Evolutionary conservation across 2,888 invertebrate genomes (phyloP).

Genomic region (Andrena camellia): DNA sequence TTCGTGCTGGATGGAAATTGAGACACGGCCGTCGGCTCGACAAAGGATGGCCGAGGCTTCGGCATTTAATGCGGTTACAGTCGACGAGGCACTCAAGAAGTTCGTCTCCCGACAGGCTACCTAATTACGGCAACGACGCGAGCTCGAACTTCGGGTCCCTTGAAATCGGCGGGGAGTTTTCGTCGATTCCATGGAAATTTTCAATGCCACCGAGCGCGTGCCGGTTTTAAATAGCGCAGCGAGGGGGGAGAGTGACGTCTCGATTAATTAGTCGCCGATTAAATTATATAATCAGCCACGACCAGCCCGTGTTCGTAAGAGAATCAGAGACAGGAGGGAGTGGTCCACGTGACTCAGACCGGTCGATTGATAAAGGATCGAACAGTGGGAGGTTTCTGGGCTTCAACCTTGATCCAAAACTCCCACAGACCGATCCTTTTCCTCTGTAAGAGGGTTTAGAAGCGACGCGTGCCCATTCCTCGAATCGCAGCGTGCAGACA

Average conservation of each 20-base stretch:
- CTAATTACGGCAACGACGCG: conserved; percentile 58
- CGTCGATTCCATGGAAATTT: conserved; percentile 24
- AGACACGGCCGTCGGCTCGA: not conserved
- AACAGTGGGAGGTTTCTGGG: not conserved
- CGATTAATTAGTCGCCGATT: conserved; percentile 26
- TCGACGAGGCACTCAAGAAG: conserved; percentile 63
- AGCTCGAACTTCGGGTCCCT: conserved; percentile 40
- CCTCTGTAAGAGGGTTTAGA: not conserved
- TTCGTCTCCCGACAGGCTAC: conserved; percentile 46
- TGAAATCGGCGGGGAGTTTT: conserved; percentile 42
- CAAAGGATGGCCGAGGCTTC: conserved; percentile 43
- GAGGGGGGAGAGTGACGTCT: not conserved
- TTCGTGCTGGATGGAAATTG: conserved; percentile 31
- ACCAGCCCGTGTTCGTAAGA: not conserved
- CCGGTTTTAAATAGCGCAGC: no score
- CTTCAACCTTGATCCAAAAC: not conserved
- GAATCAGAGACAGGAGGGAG: not conserved
- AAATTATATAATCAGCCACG: not conserved
- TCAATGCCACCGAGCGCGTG: conserved; percentile 26
- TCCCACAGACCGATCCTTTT: not conserved
- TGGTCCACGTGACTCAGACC: not conserved
- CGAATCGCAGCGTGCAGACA: not conserved
- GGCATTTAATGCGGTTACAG: conserved; percentile 63
- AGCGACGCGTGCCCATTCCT: not conserved
- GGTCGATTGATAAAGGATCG: not conserved